Evolutionary conservation across 2,797 vertebrate species (phyloP).

Genomic region (Enteromius radiatus): DNA sequence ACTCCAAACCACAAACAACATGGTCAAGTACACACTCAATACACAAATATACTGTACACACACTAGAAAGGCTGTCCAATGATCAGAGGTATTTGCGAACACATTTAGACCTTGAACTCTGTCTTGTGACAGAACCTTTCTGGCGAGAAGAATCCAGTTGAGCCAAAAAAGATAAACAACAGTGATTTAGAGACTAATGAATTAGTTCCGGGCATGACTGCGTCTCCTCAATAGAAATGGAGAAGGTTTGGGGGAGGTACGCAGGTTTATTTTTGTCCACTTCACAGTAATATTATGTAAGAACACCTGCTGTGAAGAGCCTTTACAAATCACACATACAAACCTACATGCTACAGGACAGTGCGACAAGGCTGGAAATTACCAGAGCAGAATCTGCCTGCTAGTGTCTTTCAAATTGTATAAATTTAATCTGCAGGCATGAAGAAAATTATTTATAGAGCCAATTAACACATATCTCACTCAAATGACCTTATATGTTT

Average conservation of each 20-base stretch:
- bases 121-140: neutral
- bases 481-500: neutral
- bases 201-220: neutral
- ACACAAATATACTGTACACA: constrained; percentile 24
- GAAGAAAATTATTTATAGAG: neutral
- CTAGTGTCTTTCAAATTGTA: neutral
- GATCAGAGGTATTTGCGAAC: constrained; percentile 4
- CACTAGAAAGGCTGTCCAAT: constrained; percentile 5
- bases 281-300: constrained; percentile 24
- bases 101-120: neutral
- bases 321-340: constrained; percentile 13
- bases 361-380: neutral
- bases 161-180: neutral
- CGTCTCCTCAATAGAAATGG: constrained; percentile 12
- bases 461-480: neutral
- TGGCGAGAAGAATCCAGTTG: neutral
- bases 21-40: neutral
- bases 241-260: constrained; percentile 1
- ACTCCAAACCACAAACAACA: constrained; percentile 21
- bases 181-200: constrained; percentile 19
- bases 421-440: neutral
- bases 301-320: constrained; percentile 34
- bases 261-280: constrained; percentile 34
- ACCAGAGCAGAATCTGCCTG: neutral
- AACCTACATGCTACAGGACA: neutral